These are phyloP conservation scores for Tychaedon coryphoeus DNA, from an alignment of 2,113 vertebrate genomes.

Conservation along the genomic window DNA sequence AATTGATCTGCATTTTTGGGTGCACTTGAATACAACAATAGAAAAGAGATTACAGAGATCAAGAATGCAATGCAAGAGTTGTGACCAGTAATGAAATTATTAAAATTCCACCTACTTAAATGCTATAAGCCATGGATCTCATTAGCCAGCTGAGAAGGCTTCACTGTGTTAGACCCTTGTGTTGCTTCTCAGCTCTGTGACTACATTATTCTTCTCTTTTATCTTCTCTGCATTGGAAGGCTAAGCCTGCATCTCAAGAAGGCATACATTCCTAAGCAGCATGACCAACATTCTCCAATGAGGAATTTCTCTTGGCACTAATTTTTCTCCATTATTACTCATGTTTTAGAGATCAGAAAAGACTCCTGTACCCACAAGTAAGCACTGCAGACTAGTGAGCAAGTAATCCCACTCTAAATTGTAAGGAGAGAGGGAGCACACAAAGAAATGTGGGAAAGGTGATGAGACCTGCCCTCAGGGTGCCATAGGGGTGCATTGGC, in stretches of 20 bases:
- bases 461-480: neutral
- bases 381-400: neutral
- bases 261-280: neutral
- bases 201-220: neutral
- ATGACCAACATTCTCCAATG: neutral
- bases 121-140: neutral
- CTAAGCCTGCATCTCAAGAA: neutral
- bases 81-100: neutral
- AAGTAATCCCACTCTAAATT: neutral
- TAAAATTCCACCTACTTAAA: neutral
- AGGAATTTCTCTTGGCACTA: neutral
- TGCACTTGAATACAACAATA: neutral
- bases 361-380: neutral
- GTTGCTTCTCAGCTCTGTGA: neutral
- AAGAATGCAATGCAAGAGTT: neutral
- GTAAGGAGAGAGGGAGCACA: neutral
- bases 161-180: neutral
- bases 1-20: slow-evolving; percentile 14
- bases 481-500: neutral
- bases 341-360: neutral
- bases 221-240: neutral
- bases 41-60: neutral
- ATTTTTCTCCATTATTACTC: neutral
- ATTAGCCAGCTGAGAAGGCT: neutral
- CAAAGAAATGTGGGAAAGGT: neutral